These are phyloP conservation scores for Vanacampus margaritifer DNA, from an alignment of 2,113 vertebrate species.

Conservation along the genomic window DNA sequence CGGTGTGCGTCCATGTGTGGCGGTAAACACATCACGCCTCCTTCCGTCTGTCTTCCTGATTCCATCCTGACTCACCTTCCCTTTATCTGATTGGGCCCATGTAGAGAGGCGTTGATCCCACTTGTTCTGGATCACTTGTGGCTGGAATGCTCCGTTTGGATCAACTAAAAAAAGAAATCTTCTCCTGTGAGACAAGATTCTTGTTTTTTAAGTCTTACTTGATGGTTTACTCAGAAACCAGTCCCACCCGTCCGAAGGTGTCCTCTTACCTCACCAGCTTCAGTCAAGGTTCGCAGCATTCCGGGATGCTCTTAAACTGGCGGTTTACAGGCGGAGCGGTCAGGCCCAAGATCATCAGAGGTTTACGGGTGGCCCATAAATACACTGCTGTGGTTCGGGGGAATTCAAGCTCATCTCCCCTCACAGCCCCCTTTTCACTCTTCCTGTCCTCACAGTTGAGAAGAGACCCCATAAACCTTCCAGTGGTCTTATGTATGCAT, in stretches of 20 bases:
- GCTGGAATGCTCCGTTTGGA: slow-evolving; percentile 56
- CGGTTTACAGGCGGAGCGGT: slow-evolving; percentile 50
- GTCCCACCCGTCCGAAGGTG: slow-evolving; percentile 44
- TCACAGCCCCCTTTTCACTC: slow-evolving; percentile 17
- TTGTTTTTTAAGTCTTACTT: slow-evolving; percentile 33
- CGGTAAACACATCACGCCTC: slow-evolving; percentile 47
- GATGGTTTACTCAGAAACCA: slow-evolving; percentile 52
- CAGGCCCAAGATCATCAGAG: slow-evolving; percentile 55
- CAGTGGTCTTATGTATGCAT: slow-evolving; percentile 19
- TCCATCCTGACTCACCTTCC: slow-evolving; percentile 29
- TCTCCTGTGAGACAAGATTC: slow-evolving; percentile 49
- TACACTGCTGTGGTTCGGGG: slow-evolving; percentile 52
- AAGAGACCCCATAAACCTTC: slow-evolving; percentile 42
- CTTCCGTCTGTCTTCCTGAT: slow-evolving; percentile 23
- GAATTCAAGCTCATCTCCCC: slow-evolving; percentile 34
- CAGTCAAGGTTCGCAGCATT: slow-evolving; percentile 46
- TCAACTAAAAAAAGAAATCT: slow-evolving; percentile 55
- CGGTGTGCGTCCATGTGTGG: slow-evolving; percentile 50
- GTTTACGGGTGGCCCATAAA: slow-evolving; percentile 65
- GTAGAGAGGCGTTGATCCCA: slow-evolving; percentile 51
- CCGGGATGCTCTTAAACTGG: slow-evolving; percentile 60
- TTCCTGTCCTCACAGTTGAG: slow-evolving; percentile 52
- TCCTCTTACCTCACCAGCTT: slow-evolving; percentile 58
- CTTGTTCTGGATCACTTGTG: slow-evolving; percentile 69
- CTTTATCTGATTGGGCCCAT: slow-evolving; percentile 24